Base-by-base conservation (phyloP, 1,140 invertebrate species). In the Laupala kohalensis region DNA sequence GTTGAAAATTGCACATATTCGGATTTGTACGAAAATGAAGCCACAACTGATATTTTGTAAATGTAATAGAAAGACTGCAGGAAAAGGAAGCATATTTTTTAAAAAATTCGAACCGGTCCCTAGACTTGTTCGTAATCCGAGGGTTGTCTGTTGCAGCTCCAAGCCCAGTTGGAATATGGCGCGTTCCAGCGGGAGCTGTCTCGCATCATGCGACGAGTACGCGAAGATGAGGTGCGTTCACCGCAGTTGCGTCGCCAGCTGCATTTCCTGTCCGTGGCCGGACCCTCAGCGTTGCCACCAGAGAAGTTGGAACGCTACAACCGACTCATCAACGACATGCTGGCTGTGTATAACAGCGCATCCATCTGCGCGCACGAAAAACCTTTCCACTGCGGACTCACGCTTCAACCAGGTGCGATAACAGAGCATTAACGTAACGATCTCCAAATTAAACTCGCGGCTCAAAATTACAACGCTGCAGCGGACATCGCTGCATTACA, bases 261-360 rank as follows among this genome's bases (percentile, higher is more conserved):
- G 12, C 86, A 87, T 76, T 85, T 90, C 71, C 84, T 95, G 26
- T 90, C 91, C 12, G 87, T 90, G 64, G 89, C 94, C 29, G 95
- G 95, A 26, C 89, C 91, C 9, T 87, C 93, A 37, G 94, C 93
- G 0, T 79, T 97, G 68, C 87, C 91, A 2, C 87, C 91, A 9
- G 90, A 94, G 77, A 90, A 93, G 75, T 81, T 95, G 0, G 90
- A 93, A 75, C 81, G 95, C 92, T 93, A 94, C 79, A 93, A 93
- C 80, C 85, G 90, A 23, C 80, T 94, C 23, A 88, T 92, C 72
- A 92, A 94, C 77, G 90, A 94, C 75, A 95, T 96, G 93, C 81
- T 94, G 53, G 88, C 90, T 3, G 88, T 94, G 19, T 96, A 94
- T 81, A 93, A 94, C 76, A 88, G 86, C n/a, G 92, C 92, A 2